These are phyloP conservation scores for Avahi laniger DNA, from an alignment of 2,797 vertebrate species.

Conservation along the genomic window DNA sequence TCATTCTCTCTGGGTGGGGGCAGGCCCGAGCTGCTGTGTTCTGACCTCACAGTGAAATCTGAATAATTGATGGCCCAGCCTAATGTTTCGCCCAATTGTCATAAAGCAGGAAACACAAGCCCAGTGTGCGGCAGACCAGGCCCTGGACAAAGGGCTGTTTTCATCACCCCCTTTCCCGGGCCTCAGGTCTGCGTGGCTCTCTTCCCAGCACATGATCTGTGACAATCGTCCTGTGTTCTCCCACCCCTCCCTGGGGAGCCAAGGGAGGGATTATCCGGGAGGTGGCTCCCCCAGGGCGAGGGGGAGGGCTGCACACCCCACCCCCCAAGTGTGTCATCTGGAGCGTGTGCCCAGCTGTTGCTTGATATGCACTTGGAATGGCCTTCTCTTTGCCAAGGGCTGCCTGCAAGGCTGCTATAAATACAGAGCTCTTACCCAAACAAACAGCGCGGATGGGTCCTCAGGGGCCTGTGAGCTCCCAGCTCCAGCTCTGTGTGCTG, in stretches of 20 bases:
- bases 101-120: slow-evolving; percentile 73
- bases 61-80: slow-evolving; percentile 74
- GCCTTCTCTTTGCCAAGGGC: background rate
- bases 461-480: background rate
- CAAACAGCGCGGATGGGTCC: background rate
- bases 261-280: background rate
- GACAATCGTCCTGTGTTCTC: slow-evolving; percentile 76
- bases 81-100: slow-evolving; percentile 76
- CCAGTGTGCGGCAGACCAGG: slow-evolving; percentile 64
- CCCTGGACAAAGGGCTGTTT: slow-evolving; percentile 70
- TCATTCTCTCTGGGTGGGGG: background rate
- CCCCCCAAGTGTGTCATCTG: slow-evolving; percentile 6
- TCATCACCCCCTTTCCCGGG: slow-evolving; percentile 51
- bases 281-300: background rate
- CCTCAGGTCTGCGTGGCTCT: slow-evolving; percentile 58
- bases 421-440: slow-evolving; percentile 44
- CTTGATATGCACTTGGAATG: slow-evolving; percentile 15
- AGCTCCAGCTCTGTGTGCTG: background rate
- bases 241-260: background rate
- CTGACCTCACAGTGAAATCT: slow-evolving; percentile 61
- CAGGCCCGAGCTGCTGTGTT: background rate
- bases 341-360: slow-evolving; percentile 59
- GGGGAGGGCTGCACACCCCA: background rate
- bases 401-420: background rate
- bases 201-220: slow-evolving; percentile 59